These are phyloP conservation scores for Crossaster papposus DNA, from an alignment of 53 echinoderm and acorn worm species.

Conservation along the genomic window DNA sequence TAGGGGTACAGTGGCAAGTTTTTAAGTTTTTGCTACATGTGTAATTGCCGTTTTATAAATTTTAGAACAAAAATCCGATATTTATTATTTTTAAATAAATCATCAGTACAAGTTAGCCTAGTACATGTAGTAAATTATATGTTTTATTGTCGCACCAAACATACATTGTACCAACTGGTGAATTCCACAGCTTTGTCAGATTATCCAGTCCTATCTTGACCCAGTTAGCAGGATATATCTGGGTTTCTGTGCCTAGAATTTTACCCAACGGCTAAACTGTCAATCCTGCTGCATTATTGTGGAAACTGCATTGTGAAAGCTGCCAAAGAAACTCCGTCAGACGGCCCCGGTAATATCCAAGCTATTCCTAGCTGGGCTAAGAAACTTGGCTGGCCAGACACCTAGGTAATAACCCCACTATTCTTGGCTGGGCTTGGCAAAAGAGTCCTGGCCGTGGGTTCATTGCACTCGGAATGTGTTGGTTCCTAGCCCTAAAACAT, in stretches of 20 bases:
- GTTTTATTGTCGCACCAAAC: not conserved
- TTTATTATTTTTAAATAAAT: too few species aligned
- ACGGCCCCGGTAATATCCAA: not conserved
- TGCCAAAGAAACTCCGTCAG: not conserved
- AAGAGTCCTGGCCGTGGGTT: not conserved
- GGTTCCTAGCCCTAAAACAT: constrained; percentile 9
- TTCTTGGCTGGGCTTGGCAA: not conserved
- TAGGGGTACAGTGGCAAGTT: too few species aligned
- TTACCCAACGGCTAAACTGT: constrained; percentile 11
- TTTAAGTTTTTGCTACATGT: too few species aligned
- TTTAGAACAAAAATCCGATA: too few species aligned
- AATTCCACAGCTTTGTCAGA: not conserved
- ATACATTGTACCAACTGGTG: too few species aligned
- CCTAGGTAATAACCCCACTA: too few species aligned
- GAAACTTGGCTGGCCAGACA: too few species aligned
- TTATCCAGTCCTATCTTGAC: not conserved
- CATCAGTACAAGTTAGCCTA: too few species aligned
- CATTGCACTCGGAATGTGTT: constrained; percentile 21
- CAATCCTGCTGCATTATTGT: too few species aligned
- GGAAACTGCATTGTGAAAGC: constrained; percentile 20
- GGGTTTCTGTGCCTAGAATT: not conserved
- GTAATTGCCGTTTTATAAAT: too few species aligned
- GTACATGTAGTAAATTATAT: too few species aligned
- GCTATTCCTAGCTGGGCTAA: too few species aligned
- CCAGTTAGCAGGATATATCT: not conserved